Base-by-base conservation (phyloP, 2,888 invertebrate species). In the Athripsodes cinereus region DNA sequence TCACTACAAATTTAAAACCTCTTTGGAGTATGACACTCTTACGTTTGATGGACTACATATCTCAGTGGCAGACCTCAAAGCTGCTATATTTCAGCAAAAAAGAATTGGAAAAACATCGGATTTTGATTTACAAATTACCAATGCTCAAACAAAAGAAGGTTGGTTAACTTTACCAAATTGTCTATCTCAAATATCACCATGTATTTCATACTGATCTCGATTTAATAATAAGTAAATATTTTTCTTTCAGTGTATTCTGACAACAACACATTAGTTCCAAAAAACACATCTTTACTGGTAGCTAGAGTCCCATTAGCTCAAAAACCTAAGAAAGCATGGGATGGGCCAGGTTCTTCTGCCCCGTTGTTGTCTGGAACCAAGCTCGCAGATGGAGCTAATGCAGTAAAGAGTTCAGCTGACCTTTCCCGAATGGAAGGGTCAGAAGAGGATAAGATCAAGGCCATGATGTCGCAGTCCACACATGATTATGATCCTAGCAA, bases 1-100 rank as follows among this genome's bases (percentile, higher is more conserved):
- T 66, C 97, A 98, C 76, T 99, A 97, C 78, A 98, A 98, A 76
- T 98, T 99, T 73, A 97, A 97, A 80, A 95, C 96, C 70, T 91
- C 94, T 62, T 81, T 94, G 71, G 94, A 96, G 73, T 96, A 90
- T 78, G 96, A 97, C 72, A 96, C 96, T 8, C 88, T 99, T 63
- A 93, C 94, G 40, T 96, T 97, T 73, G 96, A 97, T 83, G 98
- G 97, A 60, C 81, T 98, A 60, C 92, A 96, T 73, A 96, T 99
- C 70, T 93, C 96, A 48, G 91, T 97, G 65, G 88, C 87, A 50
- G 98, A 99, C 72, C 80, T 99, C 64, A 99, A 98, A 76, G 90
- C 93, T 69, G 87, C 92, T 55, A 97, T 99, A 67, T 85, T 96
- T 62, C 90, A 93, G 68, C 96, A 97, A 74, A 97, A 98, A 73